These are phyloP conservation scores for Hirtodrosophila alboralis DNA, from an alignment of 2,888 invertebrate species.

Conservation along the genomic window DNA sequence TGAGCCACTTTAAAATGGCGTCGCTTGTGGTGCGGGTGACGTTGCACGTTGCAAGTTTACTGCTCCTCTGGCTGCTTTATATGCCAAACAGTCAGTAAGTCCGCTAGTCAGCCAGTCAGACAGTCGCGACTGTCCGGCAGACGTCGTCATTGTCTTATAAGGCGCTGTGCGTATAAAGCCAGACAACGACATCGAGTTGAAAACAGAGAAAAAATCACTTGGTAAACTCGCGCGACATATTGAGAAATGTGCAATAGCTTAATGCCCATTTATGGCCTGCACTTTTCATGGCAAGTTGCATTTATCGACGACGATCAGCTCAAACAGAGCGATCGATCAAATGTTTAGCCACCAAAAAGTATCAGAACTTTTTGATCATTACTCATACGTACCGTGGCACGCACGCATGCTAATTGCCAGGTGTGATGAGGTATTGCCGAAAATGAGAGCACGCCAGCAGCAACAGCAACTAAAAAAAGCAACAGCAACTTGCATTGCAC, in stretches of 20 bases:
- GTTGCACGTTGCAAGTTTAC: slow-evolving; percentile 30
- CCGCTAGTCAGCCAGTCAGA: slow-evolving; percentile 32
- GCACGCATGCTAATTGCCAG: slow-evolving; percentile 62
- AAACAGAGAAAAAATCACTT: slow-evolving; percentile 69
- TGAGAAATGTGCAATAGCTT: slow-evolving; percentile 84
- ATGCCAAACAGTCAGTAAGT: slow-evolving; percentile 61
- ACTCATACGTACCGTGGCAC: slow-evolving; percentile 53
- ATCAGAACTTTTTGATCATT: slow-evolving; percentile 41
- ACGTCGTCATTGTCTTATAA: slow-evolving; percentile 72
- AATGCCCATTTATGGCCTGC: slow-evolving; percentile 82
- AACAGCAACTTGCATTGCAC: too few species aligned
- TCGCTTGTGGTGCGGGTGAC: slow-evolving; percentile 61
- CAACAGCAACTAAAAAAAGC: too few species aligned
- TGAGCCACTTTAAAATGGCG: slow-evolving; percentile 62
- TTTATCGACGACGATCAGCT: slow-evolving; percentile 81
- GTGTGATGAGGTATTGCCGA: slow-evolving; percentile 41
- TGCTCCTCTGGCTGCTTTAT: slow-evolving; percentile 57
- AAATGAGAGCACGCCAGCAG: slow-evolving; percentile 12
- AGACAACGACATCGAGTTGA: slow-evolving; percentile 46
- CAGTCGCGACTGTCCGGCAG: slow-evolving; percentile 49
- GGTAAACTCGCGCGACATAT: slow-evolving; percentile 81
- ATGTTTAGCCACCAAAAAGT: slow-evolving; percentile 43
- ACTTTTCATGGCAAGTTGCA: slow-evolving; percentile 83
- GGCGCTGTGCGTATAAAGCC: slow-evolving; percentile 79
- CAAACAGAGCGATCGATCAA: slow-evolving; percentile 66